Percentiles rank a stretch among this genome's conserved stretches.
phyloP scores from a whole-genome alignment of 2,113 vertebrate genomes.

The Polypterus bichir region DNA sequence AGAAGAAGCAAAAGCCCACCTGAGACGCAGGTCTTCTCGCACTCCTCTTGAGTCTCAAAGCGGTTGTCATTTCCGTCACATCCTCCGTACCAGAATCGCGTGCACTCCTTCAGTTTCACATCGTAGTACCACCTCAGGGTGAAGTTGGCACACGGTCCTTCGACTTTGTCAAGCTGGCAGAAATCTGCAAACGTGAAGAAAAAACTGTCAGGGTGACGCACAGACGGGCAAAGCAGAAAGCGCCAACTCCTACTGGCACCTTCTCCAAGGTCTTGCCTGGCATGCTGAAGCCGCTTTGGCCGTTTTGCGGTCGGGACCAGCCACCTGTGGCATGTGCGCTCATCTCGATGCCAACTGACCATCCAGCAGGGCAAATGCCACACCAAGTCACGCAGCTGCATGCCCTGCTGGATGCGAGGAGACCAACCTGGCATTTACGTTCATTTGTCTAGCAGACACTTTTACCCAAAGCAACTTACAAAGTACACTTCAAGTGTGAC shows the following conservation, averaged over 20 bases:
- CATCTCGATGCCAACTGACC: too few species aligned
- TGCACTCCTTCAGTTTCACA: constrained; percentile 48
- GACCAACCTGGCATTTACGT: too few species aligned
- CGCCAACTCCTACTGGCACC: not conserved
- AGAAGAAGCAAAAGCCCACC: constrained; percentile 43
- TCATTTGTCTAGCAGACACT: too few species aligned
- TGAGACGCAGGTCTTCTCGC: constrained; percentile 60
- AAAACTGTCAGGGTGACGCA: not conserved
- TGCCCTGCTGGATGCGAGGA: too few species aligned
- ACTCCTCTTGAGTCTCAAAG: constrained; percentile 70
- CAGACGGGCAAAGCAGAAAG: not conserved
- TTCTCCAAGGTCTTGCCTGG: not conserved
- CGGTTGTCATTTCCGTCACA: constrained; percentile 82
- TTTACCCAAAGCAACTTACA: too few species aligned
- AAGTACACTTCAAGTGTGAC: too few species aligned
- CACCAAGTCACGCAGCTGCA: too few species aligned
- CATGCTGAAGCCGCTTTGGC: too few species aligned
- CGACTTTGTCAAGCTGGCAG: constrained; percentile 63
- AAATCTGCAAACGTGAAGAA: constrained; percentile 36
- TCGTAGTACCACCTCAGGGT: constrained; percentile 76
- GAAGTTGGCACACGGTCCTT: constrained; percentile 67
- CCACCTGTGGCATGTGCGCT: too few species aligned
- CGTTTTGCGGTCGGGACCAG: too few species aligned
- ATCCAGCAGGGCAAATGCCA: too few species aligned
- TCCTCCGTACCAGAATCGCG: constrained; percentile 85